phyloP scores from a whole-genome alignment of 2,888 invertebrate species.

The Eupithecia vulgata region DNA sequence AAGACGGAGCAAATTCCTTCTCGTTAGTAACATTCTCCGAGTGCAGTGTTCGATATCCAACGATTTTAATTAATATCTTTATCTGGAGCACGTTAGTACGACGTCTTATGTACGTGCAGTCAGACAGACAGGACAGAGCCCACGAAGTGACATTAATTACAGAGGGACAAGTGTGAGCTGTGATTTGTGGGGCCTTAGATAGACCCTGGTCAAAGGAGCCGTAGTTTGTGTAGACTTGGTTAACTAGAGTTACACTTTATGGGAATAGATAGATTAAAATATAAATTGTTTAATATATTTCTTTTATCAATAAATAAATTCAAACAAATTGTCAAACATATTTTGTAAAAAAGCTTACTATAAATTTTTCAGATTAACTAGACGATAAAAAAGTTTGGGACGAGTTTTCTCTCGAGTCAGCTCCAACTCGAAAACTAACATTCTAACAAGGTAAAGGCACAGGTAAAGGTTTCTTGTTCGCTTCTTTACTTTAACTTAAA shows the following conservation, averaged over 20 bases:
- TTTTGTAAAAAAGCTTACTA: too few species aligned
- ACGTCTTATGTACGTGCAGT: slow-evolving; percentile 4
- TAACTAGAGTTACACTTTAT: neutral
- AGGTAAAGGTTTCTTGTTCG: too few species aligned
- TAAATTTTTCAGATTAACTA: too few species aligned
- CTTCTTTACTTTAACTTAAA: too few species aligned
- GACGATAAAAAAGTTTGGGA: too few species aligned
- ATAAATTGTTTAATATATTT: too few species aligned
- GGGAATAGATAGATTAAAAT: too few species aligned
- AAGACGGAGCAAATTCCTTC: slow-evolving; percentile 4
- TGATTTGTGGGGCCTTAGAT: slow-evolving; percentile 21
- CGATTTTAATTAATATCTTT: slow-evolving; percentile 19
- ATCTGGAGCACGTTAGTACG: slow-evolving; percentile 22
- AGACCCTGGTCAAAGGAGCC: neutral
- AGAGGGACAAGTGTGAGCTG: slow-evolving; percentile 28
- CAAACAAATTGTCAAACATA: too few species aligned
- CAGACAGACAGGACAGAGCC: slow-evolving; percentile 39
- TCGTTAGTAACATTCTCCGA: slow-evolving; percentile 2
- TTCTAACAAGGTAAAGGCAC: too few species aligned
- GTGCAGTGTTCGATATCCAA: slow-evolving; percentile 7
- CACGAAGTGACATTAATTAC: slow-evolving; percentile 34
- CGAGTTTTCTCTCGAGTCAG: too few species aligned
- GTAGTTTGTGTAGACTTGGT: neutral
- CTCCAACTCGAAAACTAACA: too few species aligned
- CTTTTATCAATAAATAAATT: too few species aligned